These are phyloP conservation scores for Drosophila grimshawi DNA, from an alignment of 1,140 invertebrate species.

Conservation along the genomic window DNA sequence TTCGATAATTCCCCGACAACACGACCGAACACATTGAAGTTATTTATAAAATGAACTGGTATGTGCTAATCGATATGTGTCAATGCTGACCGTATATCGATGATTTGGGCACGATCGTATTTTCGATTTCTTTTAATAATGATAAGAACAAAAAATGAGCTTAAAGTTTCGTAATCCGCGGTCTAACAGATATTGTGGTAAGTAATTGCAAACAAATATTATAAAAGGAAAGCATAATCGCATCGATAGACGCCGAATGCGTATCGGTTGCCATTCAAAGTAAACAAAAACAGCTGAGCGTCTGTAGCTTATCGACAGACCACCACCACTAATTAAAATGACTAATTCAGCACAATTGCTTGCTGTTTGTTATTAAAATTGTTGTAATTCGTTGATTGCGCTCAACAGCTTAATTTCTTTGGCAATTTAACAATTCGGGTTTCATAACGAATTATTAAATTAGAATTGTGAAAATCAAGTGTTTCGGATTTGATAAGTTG, in stretches of 20 bases:
- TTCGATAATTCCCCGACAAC: conserved; percentile 28
- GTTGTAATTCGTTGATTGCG: background rate
- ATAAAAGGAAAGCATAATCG: background rate
- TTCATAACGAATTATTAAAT: background rate
- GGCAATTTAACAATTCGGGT: background rate
- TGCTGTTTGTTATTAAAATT: background rate
- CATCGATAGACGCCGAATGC: background rate
- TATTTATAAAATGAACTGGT: conserved; percentile 53
- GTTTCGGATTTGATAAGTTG: background rate
- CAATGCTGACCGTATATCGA: conserved; percentile 16
- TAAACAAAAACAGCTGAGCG: conserved; percentile 4
- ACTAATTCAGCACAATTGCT: background rate
- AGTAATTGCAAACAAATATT: background rate
- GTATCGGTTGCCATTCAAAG: background rate
- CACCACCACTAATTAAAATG: conserved; percentile 16
- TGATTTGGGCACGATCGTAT: background rate
- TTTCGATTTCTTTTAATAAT: background rate
- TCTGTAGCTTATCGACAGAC: conserved; percentile 13
- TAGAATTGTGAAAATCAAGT: background rate
- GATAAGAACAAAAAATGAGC: background rate
- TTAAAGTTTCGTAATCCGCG: background rate
- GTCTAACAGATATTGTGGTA: rapidly evolving
- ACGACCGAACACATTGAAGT: conserved; percentile 51
- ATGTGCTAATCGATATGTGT: conserved; percentile 22
- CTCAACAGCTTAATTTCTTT: background rate